These are phyloP conservation scores for Hydra vulgaris DNA, from an alignment of 30 jellyfish, hydroid and myxozoan species.

Conservation along the genomic window DNA sequence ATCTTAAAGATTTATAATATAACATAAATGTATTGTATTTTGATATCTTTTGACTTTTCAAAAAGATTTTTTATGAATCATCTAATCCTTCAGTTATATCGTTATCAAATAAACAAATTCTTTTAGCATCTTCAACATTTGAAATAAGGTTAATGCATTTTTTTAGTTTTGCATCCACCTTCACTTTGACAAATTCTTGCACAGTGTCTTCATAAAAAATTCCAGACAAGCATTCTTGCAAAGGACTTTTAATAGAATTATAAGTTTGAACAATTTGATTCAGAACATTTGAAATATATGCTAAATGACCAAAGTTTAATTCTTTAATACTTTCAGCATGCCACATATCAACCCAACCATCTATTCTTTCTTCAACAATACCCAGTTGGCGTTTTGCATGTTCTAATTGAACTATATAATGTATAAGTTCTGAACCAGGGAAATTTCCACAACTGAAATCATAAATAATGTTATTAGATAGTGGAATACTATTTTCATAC, in stretches of 20 bases:
- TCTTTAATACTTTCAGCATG: slow-evolving; percentile 55
- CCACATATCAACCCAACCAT: slow-evolving; percentile 96
- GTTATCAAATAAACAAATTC: slow-evolving; percentile 1
- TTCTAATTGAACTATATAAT: slow-evolving; percentile 59
- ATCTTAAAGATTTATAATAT: too few species aligned
- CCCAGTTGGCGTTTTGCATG: slow-evolving; percentile 57
- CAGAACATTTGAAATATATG: slow-evolving; percentile 44
- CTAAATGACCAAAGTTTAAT: slow-evolving; percentile 63
- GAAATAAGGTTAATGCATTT: slow-evolving; percentile 40
- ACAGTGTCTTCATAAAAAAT: slow-evolving; percentile 85
- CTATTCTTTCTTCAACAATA: slow-evolving; percentile 65
- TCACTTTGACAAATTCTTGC: slow-evolving; percentile 75
- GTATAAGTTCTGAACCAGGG: slow-evolving; percentile 84
- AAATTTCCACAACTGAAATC: slow-evolving; percentile 71
- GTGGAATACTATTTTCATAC: slow-evolving; percentile 48
- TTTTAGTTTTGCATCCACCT: slow-evolving; percentile 60
- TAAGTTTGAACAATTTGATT: slow-evolving; percentile 49
- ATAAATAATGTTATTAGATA: slow-evolving; percentile 46
- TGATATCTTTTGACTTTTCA: too few species aligned
- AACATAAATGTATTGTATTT: too few species aligned
- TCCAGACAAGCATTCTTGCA: slow-evolving; percentile 76
- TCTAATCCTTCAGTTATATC: slow-evolving; percentile 1
- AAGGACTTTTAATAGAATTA: slow-evolving; percentile 62
- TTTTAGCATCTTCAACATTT: slow-evolving; percentile 23
- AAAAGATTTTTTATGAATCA: too few species aligned